Conservation (phyloP, 1,140 invertebrate genomes). For the Phthorimaea operculella region DNA sequence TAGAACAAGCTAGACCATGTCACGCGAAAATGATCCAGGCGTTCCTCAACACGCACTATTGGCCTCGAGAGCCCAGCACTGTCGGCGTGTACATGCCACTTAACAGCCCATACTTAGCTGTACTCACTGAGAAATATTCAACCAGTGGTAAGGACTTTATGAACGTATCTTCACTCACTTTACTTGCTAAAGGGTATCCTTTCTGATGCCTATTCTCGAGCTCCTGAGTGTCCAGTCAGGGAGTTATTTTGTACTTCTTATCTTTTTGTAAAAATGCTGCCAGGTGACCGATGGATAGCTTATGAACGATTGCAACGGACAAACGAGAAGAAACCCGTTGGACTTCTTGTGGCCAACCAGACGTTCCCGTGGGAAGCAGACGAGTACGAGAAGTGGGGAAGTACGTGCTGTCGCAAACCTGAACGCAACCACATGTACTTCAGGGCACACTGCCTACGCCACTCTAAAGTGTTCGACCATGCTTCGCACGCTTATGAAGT, state of each 20-base stretch:
- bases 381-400: slow-evolving; percentile 53
- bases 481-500: slow-evolving; percentile 47
- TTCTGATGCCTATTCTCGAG: too few species aligned
- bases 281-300: slow-evolving; percentile 48
- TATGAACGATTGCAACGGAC: slow-evolving; percentile 36
- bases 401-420: slow-evolving; percentile 25
- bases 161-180: background rate
- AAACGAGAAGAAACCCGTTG: slow-evolving; percentile 33
- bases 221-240: too few species aligned
- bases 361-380: slow-evolving; percentile 38
- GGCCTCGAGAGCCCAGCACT: slow-evolving; percentile 51
- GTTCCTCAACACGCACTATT: slow-evolving; percentile 47
- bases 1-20: slow-evolving; percentile 29
- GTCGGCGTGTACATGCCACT: slow-evolving; percentile 42
- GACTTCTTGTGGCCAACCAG: slow-evolving; percentile 38
- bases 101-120: slow-evolving; percentile 33
- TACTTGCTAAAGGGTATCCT: too few species aligned
- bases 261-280: too few species aligned
- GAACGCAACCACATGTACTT: slow-evolving; percentile 49
- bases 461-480: slow-evolving; percentile 37
- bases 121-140: slow-evolving; percentile 42
- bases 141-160: slow-evolving; percentile 37
- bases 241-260: too few species aligned
- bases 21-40: slow-evolving; percentile 37
- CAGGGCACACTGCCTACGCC: slow-evolving; percentile 38